Percentiles rank a stretch among this genome's conserved stretches.
These are phyloP conservation scores for Suricata suricatta DNA, from an alignment of 2,113 vertebrate genomes.

Conservation along the genomic window DNA sequence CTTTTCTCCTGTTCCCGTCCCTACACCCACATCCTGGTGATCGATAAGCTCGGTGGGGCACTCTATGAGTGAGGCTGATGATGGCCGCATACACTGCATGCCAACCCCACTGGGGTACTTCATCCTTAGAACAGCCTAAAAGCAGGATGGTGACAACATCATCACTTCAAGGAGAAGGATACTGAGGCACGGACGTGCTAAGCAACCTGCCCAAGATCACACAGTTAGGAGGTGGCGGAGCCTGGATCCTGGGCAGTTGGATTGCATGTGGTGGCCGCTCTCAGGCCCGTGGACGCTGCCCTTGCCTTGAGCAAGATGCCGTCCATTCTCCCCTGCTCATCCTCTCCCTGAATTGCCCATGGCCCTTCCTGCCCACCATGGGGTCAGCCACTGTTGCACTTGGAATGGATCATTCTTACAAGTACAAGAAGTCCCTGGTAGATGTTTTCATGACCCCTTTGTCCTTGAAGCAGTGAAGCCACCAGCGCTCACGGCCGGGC, in stretches of 20 bases:
- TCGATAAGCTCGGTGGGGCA: neutral
- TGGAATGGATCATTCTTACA: accelerated
- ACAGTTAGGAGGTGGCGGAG: too few relatives aligned
- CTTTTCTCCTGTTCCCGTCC: neutral
- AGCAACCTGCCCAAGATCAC: neutral
- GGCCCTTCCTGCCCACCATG: accelerated
- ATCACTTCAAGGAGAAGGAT: neutral
- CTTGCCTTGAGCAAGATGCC: accelerated
- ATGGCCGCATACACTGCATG: accelerated
- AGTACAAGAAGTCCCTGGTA: neutral
- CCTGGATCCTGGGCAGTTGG: accelerated
- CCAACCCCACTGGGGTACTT: neutral
- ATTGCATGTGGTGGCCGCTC: accelerated
- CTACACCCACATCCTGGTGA: neutral
- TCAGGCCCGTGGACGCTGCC: too few relatives aligned
- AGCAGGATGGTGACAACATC: neutral
- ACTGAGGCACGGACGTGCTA: neutral
- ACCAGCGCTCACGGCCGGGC: accelerated
- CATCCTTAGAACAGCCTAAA: neutral
- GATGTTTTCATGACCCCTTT: neutral
- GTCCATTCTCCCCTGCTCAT: accelerated
- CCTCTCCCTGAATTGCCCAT: accelerated
- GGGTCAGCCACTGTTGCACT: accelerated
- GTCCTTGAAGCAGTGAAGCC: too few relatives aligned
- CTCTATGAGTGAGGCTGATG: neutral